Evolutionary conservation across 1,140 invertebrate genomes (phyloP), one percentile per base, ranked within the genome.

Genomic region (Wasmannia auropunctata): DNA sequence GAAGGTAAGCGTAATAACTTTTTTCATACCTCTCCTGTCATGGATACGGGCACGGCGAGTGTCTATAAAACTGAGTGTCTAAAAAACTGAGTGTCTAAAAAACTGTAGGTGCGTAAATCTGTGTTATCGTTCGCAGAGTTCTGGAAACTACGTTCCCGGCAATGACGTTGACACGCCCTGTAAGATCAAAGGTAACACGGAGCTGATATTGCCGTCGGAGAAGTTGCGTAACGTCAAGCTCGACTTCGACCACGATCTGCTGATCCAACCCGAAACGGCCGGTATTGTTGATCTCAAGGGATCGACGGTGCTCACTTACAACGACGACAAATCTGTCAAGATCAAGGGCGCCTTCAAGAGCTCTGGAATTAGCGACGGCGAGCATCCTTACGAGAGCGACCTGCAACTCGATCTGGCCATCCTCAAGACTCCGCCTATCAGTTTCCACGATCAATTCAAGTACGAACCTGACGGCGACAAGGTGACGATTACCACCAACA

Each of bases 291-390:
- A 95, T 19, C 79, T 79, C 91, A 14, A 88, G 63, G 2, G 67
- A 74, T 67, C 46, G 8, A 43, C 77, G 6, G 86, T 22, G 2
- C 25, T 97, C 0, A 96, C 95, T 49, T 96, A 96, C 85, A 96
- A 96, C 34, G 95, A 96, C 65, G 95, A 96, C 76, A 96, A 96
- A 86, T 95, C 91, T 3, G 90, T 96, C 3, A 95, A 95, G 51
- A 14, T 95, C 0, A 92, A 94, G 1, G 51, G 70, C 1, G 43
- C 90, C 10, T 1, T 91, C 0, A 91, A 91, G 40, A 86, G 91
- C 7, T 69, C 25, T 3, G 92, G 92, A 7, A 54, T 19, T 0
- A 0, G 1, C 2, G 37, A 83, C 34, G 0, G 31, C 0, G 88
- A 87, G 1, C 46, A 85, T 8, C 16, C 62, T 7, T 86, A 62